Evolutionary conservation across 2,888 invertebrate genomes (phyloP).

Genomic region (Dinocampus coccinellae): DNA sequence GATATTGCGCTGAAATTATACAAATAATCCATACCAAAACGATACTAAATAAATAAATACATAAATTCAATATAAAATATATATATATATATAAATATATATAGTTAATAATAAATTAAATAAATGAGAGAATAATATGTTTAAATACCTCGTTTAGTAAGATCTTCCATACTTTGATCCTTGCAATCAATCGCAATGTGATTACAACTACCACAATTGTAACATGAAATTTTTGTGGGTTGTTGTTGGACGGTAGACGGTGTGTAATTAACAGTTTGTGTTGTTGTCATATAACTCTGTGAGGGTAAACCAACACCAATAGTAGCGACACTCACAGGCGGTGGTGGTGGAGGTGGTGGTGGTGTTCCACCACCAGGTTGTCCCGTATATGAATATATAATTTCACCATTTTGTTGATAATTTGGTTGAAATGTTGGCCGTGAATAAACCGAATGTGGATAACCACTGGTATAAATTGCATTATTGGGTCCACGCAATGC

Average conservation of each 20-base stretch:
- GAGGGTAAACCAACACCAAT: slow-evolving; percentile 55
- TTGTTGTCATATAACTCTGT: slow-evolving; percentile 63
- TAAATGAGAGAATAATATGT: slow-evolving; percentile 11
- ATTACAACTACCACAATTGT: slow-evolving; percentile 90
- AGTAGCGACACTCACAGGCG: slow-evolving; percentile 49
- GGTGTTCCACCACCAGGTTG: slow-evolving; percentile 55
- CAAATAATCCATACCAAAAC: slow-evolving; percentile 22
- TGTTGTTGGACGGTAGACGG: slow-evolving; percentile 67
- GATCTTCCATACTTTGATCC: slow-evolving; percentile 93
- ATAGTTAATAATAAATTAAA: neutral
- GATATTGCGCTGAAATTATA: slow-evolving; percentile 68
- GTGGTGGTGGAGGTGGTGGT: slow-evolving; percentile 59
- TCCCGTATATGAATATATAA: slow-evolving; percentile 67
- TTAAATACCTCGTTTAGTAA: slow-evolving; percentile 73
- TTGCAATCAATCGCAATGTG: slow-evolving; percentile 90
- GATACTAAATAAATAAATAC: neutral
- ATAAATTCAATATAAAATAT: neutral
- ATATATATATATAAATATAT: neutral
- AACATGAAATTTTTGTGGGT: slow-evolving; percentile 84
- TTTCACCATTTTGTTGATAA: slow-evolving; percentile 72
- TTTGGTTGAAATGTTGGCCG: slow-evolving; percentile 67
- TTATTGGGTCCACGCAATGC: slow-evolving; percentile 58
- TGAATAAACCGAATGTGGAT: slow-evolving; percentile 62
- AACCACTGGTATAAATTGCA: slow-evolving; percentile 62
- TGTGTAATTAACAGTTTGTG: slow-evolving; percentile 51